A percentile compares a stretch with the other conserved stretches of the same genome.
phyloP scores from a whole-genome alignment of 2,888 invertebrate genomes.

The Pachymerium ferrugineum region DNA sequence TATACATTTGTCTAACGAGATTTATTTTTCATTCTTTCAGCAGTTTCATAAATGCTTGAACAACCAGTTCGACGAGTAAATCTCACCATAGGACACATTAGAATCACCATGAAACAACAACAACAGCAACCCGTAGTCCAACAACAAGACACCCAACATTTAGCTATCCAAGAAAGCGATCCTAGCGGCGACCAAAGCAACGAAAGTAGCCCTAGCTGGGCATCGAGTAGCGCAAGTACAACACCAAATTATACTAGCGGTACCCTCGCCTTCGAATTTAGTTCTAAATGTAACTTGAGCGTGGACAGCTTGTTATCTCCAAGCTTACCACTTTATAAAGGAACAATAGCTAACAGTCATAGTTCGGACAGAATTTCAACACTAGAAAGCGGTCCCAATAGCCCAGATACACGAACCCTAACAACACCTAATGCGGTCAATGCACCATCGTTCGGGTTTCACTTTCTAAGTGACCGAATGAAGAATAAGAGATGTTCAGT shows the following conservation, averaged over 20 bases:
- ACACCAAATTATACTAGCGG: constrained; percentile 38
- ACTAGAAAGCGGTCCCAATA: constrained; percentile 28
- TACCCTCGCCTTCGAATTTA: constrained; percentile 35
- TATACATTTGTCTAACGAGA: no score
- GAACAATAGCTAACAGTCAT: constrained; percentile 24
- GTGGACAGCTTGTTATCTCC: constrained; percentile 34
- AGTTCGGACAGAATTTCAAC: constrained; percentile 31
- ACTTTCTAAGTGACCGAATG: constrained; percentile 33
- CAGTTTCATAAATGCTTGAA: background rate
- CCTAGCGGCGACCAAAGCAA: constrained; percentile 31
- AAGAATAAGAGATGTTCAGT: constrained; percentile 35
- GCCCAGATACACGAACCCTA: constrained; percentile 14
- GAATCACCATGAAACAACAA: background rate
- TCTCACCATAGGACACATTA: background rate
- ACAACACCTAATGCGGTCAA: background rate
- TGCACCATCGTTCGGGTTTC: constrained; percentile 5
- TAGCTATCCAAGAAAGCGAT: no score
- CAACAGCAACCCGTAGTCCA: background rate
- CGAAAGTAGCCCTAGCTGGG: constrained; percentile 40
- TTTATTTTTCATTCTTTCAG: background rate
- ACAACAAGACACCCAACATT: background rate
- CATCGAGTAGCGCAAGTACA: constrained; percentile 39
- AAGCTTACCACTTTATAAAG: background rate
- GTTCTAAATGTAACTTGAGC: constrained; percentile 34
- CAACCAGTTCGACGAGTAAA: background rate